Base-by-base conservation (phyloP, 2,113 vertebrate genomes). In the Scalopus aquaticus region DNA sequence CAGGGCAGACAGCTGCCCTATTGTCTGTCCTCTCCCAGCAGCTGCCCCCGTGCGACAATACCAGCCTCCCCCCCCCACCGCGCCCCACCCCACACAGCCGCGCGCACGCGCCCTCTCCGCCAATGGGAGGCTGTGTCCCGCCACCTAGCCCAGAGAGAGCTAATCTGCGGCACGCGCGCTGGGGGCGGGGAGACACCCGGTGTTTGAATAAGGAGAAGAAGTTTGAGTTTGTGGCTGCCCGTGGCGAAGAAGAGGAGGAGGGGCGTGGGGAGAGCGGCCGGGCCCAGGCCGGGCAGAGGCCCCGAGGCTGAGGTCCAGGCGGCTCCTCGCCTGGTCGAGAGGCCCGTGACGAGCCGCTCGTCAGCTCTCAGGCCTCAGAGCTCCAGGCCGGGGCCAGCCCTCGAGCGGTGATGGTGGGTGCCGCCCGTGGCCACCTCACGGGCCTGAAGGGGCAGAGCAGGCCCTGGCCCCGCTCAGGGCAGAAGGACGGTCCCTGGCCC, bases 1-100 rank as follows among this genome's bases (percentile, higher is more conserved):
- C 99, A 99, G 99, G 98, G 99, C 99, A 98, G 99, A 99, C 99
- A 99, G 99, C 99, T 99, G 99, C 99, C 99, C 99, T 98, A 99
- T 99, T 99, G 99, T 99, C 98, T 99, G 98, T 98, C 98, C 99
- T 99, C 99, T 99, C 99, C 98, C 98, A 98, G 99, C 99, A 99
- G 99, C 99, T 99, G 99, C 99, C 99, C 98, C 98, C 97, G 98
- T 96, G 98, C 98, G 98, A 98, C 98, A 98, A 98, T 98, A 94
- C 98, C 93, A 73, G 78, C 94, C 95, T 67, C 93, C 90, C 96
- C 1, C 97, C 95, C 83, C 62, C 35, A n/a, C n/a, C n/a, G n/a
- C n/a, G n/a, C 89, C 91, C 90, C 72, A 74, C 91, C 97, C 96
- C 79, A 86, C 64, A 82, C 92, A 46, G 58, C 86, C 92, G 39